A percentile compares a stretch with the other conserved stretches of the same genome.
phyloP scores from a whole-genome alignment of 2,797 vertebrate genomes.

The Bradypodion pumilum region DNA sequence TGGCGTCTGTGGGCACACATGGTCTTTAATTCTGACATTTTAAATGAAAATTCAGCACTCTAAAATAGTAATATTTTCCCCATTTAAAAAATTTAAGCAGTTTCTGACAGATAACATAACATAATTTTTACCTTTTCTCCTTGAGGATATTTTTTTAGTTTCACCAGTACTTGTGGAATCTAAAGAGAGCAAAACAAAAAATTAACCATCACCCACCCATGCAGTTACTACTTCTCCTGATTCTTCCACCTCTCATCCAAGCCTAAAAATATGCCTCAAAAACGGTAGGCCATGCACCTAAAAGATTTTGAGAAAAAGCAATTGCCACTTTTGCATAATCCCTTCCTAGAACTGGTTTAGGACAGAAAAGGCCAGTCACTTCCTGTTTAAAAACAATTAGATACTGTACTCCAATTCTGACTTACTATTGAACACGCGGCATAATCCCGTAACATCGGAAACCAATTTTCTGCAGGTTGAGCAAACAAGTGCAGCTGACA shows the following conservation, averaged over 20 bases:
- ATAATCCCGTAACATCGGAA: too few relatives aligned
- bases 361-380: too few relatives aligned
- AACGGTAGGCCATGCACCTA: too few relatives aligned
- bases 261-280: too few relatives aligned
- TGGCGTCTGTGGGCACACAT: too few relatives aligned
- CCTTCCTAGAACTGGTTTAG: too few relatives aligned
- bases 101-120: not conserved
- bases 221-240: not conserved
- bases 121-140: slow-evolving; percentile 84
- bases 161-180: slow-evolving; percentile 95
- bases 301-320: too few relatives aligned
- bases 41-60: not conserved
- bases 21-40: not conserved
- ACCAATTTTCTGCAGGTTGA: too few relatives aligned
- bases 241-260: not conserved
- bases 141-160: slow-evolving; percentile 93
- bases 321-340: too few relatives aligned
- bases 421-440: too few relatives aligned
- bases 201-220: not conserved
- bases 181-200: slow-evolving; percentile 53
- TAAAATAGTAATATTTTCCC: not conserved
- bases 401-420: too few relatives aligned
- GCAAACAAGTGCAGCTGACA: not conserved
- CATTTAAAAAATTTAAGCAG: not conserved
- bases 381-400: too few relatives aligned